Evolutionary conservation across 2,888 invertebrate species (phyloP), one percentile per base, ranked within the genome.

Genomic region (Autographa gamma): DNA sequence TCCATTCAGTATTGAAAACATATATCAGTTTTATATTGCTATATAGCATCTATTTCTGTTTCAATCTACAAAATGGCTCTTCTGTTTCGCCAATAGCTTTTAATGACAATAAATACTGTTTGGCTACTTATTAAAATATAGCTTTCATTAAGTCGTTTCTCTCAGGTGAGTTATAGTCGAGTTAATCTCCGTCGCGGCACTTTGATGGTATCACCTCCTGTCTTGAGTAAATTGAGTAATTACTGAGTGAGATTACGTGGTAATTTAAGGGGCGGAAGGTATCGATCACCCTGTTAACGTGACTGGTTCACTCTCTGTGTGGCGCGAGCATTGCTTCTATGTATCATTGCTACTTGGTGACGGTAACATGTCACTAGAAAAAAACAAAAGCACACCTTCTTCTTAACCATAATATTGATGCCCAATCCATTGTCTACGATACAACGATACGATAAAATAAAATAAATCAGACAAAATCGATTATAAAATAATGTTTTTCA

Each of bases 221-320:
- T 91, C 91, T 90, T 88, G 85, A 84, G 89, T 89, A 93, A 93
- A 94, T 94, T 94, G 92, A 91, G 91, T 92, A 93, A 95, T 94
- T 94, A 94, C 91, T 88, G 88, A 74, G 88, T 84, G 88, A 92
- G 92, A 94, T 94, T 93, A 92, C 90, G 83, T 75, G 83, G 86
- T 91, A 92, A 92, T 91, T 90, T 89, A 81, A 89, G 84, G 88
- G 89, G 90, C 86, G 90, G 90, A 88, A 88, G 86, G 86, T 91
- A 92, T 93, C 91, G 93, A 93, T 93, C 91, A 89, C 82, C 83
- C 81, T 81, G 86, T 87, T 86, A 88, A 76, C 80, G 72, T 71
- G 73, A 66, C 76, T 66, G 72, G 54, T 68, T 76, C 58, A 41
- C 73, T 71, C 71, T 79, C 71, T 75, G 75, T 81, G 78, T 76